Base-by-base conservation (phyloP, 2,113 vertebrate genomes). In the Chionis minor region DNA sequence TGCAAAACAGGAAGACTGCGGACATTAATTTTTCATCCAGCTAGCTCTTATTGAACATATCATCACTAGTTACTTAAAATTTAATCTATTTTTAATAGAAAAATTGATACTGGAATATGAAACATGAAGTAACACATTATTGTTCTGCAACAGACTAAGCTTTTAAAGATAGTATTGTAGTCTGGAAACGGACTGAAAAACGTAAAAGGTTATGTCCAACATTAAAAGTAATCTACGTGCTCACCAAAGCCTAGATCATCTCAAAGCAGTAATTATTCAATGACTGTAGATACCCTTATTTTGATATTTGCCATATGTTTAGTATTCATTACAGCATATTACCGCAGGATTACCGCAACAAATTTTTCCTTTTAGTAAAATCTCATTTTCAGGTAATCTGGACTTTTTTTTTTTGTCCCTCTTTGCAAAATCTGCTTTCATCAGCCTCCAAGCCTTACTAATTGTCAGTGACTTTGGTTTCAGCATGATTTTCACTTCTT, bases 21-120 rank as follows among this genome's bases (percentile, higher is more conserved):
- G 79, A 96, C 92, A 98, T 98, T 96, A 98, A 98, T 98, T 97
- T 98, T 97, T 98, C 88, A 96, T 97, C 90, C 90, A 96, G 92
- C 93, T 87, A 96, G 96, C 93, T 98, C 92, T 94, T 92, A 96
- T 94, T 96, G 96, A 97, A 97, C 89, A 90, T 86, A 97, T 93
- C 96, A 97, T 97, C 97, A 97, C 71, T 92, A 94, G 94, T 97
- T 98, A 97, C 92, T 98, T 97, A 97, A 97, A 98, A 97, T 93
- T 77, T 97, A 97, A 98, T 98, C 97, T 97, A 96, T 97, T 97
- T 98, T 98, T 98, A 98, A 98, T 98, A 98, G 97, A 98, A 98
- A 98, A 98, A 97, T 97, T 97, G 97, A 98, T 98, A 96, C 90
- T 96, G 63, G 93, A 98, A 97, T 97, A 96, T 97, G 96, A 98